Base-by-base conservation (phyloP, 2,797 vertebrate genomes). In the Sebastes cheni region DNA sequence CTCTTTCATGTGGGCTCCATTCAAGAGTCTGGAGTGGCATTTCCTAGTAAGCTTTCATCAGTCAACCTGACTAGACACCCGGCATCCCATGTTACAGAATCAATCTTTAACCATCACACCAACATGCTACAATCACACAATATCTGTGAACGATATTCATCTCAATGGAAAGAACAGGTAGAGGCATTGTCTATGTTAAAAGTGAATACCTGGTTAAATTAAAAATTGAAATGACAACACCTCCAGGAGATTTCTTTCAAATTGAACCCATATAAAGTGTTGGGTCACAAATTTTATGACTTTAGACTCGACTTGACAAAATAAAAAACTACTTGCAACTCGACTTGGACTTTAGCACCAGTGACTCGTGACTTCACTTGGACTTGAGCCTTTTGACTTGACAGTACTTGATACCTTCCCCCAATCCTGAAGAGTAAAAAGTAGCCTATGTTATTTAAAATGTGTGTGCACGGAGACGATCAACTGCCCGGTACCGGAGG, bases 11-110 rank as follows among this genome's bases (percentile, higher is more conserved):
- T 27, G 22, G 5, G 9, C 58, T 81, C 56, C 34, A 46, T 81
- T 81, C 62, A 87, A 56, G 23, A 54, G 65, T 42, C 46, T 56
- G 25, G 0, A 11, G 39, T 23, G 56, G 16, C 22, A 68, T 74
- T 86, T 83, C 68, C 77, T 42, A 12, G 77, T n/a, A 72, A 29
- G 32, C 52, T 55, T 71, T 25, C 66, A 79, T 80, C 71, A 58
- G 10, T 85, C 82, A 87, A 22, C 13, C 55, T 61, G 50, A 39
- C 67, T 16, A 22, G n/a, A 74, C 77, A 73, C 6, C 54, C 13
- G 8, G 59, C 77, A 77, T 70, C 77, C 54, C 20, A 62, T 16
- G 61, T 20, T n/a, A 25, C 25, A 34, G 5, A 62, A 22, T 36
- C 29, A 34, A 58, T 32, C 32, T 52, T 55, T 13, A 58, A 67